phyloP scores from a whole-genome alignment of 1,140 invertebrate species.

The Octopus bimaculoides region DNA sequence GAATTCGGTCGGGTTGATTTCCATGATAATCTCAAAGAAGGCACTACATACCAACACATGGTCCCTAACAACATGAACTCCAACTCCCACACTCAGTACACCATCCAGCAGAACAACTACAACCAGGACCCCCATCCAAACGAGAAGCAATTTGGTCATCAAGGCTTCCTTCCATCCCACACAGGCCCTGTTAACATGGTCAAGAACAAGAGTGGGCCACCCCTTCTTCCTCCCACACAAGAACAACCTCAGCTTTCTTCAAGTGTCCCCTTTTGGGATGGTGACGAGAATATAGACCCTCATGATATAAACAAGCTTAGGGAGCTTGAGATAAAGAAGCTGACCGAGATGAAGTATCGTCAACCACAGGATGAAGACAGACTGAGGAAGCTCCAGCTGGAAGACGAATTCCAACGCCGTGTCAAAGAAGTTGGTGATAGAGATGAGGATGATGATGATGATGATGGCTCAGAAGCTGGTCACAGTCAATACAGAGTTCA shows the following conservation, averaged over 20 bases:
- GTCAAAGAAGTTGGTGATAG: conserved; percentile 46
- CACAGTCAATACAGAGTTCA: not conserved
- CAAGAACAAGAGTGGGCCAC: too few species aligned
- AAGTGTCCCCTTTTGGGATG: conserved; percentile 48
- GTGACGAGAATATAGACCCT: conserved; percentile 47
- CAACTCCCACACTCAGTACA: too few species aligned
- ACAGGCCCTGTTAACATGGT: too few species aligned
- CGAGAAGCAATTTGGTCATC: too few species aligned
- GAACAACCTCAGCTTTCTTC: not conserved
- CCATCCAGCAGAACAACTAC: too few species aligned
- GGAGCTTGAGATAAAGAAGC: conserved; percentile 45
- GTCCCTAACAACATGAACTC: too few species aligned
- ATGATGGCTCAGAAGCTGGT: conserved; percentile 26
- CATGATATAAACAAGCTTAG: conserved; percentile 38
- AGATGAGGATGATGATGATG: conserved; percentile 47
- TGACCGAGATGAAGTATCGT: conserved; percentile 44
- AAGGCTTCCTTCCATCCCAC: too few species aligned
- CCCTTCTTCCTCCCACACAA: too few species aligned
- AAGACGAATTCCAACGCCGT: conserved; percentile 53
- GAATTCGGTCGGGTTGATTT: too few species aligned
- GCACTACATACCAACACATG: too few species aligned
- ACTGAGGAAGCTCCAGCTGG: conserved; percentile 46
- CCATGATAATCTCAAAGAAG: too few species aligned
- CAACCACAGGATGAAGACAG: conserved; percentile 49
- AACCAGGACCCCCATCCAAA: too few species aligned